phyloP scores from a whole-genome alignment of 2,888 invertebrate genomes.

The Pristionchus arcanus region DNA sequence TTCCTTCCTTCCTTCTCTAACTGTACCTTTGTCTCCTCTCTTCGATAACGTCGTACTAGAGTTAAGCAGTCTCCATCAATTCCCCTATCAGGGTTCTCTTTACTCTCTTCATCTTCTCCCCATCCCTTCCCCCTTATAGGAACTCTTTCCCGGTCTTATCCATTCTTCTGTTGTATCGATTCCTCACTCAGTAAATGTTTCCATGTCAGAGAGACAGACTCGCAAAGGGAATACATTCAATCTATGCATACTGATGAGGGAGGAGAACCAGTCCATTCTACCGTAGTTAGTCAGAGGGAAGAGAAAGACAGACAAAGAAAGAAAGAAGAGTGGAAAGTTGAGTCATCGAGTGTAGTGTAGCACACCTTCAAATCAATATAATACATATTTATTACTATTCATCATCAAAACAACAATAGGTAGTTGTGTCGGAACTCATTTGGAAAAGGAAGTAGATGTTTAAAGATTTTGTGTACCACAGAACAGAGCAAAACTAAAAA shows the following conservation, averaged over 20 bases:
- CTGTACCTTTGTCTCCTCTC: constrained; percentile 10
- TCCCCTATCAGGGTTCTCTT: constrained; percentile 12
- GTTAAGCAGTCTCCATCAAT: not conserved
- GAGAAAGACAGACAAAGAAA: not conserved
- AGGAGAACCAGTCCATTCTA: constrained; percentile 37
- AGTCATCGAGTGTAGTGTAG: not conserved
- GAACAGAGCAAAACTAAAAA: not conserved
- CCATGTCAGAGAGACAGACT: constrained; percentile 39
- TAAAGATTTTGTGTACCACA: constrained; percentile 42
- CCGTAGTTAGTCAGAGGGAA: constrained; percentile 23
- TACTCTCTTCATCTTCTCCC: not conserved
- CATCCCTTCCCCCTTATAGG: constrained; percentile 12
- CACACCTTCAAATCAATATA: not conserved
- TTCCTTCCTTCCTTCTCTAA: constrained; percentile 37
- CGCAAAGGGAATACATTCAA: constrained; percentile 42
- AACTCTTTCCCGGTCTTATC: constrained; percentile 44
- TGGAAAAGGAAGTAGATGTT: not conserved
- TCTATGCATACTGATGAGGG: constrained; percentile 54
- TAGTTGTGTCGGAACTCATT: constrained; percentile 1
- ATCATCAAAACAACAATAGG: constrained; percentile 29
- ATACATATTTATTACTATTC: constrained; percentile 14
- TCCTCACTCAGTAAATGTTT: constrained; percentile 42
- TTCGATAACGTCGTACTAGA: constrained; percentile 22
- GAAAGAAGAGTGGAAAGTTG: not conserved
- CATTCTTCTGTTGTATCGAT: constrained; percentile 25